phyloP scores from a whole-genome alignment of 2,113 vertebrate species.

The Oryzias curvinotus region DNA sequence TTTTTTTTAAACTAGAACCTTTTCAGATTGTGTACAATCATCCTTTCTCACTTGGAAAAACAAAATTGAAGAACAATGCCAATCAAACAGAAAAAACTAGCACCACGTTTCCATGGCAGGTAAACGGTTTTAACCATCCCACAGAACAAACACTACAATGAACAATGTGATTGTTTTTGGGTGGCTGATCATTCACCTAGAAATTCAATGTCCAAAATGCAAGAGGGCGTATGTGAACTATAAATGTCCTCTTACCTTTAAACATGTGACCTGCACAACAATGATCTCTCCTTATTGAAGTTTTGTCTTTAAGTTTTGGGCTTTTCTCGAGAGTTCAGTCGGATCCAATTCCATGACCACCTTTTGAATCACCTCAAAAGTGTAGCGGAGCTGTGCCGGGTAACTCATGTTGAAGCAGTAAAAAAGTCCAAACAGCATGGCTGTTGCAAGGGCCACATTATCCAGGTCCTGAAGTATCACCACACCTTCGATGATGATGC shows the following conservation, averaged over 20 bases:
- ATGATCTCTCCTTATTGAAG: not conserved
- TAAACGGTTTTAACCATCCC: no score
- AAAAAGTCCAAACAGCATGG: constrained; percentile 5
- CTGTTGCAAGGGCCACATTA: constrained; percentile 5
- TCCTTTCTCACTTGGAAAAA: no score
- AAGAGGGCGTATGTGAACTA: not conserved
- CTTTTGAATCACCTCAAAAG: constrained; percentile 1
- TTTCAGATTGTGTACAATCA: no score
- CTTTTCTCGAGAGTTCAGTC: constrained; percentile 4
- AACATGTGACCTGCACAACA: not conserved
- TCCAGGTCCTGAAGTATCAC: constrained; percentile 7
- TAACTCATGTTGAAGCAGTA: constrained; percentile 1
- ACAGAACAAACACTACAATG: no score
- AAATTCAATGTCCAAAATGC: not conserved
- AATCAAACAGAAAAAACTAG: no score
- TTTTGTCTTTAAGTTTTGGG: constrained; percentile 7
- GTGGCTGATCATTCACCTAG: not conserved
- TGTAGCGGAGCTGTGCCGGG: constrained; percentile 2
- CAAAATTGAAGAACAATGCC: no score
- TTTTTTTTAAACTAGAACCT: not conserved
- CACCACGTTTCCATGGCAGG: no score
- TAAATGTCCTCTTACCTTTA: not conserved
- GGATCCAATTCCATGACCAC: not conserved
- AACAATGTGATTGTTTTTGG: no score
- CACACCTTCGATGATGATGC: constrained; percentile 5